Evolutionary conservation across 2,888 invertebrate genomes (phyloP).

Genomic region (Eilema caniola): DNA sequence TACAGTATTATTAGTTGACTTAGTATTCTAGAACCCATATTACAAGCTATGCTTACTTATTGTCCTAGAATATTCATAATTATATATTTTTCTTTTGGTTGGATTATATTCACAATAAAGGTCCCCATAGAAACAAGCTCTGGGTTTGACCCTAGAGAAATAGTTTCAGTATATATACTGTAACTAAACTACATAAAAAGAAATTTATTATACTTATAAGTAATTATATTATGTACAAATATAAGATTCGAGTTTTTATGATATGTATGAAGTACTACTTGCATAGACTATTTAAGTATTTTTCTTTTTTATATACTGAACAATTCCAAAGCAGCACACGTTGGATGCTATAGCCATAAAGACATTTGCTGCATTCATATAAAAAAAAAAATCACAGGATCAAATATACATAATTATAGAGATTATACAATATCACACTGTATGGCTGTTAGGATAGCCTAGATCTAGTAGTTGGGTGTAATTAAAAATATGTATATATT

Average conservation of each 20-base stretch:
- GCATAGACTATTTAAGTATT: not conserved
- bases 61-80: not conserved
- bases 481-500: not conserved
- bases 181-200: conserved; percentile 18
- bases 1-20: not conserved
- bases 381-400: not conserved
- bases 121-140: too few relatives aligned
- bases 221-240: conserved; percentile 47
- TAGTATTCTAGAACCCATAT: not conserved
- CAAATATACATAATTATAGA: not conserved
- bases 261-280: not conserved
- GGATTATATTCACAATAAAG: too few relatives aligned
- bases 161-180: conserved; percentile 1
- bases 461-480: not conserved
- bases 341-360: not conserved
- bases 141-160: too few relatives aligned
- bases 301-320: not conserved
- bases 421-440: conserved; percentile 2
- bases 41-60: not conserved
- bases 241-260: conserved; percentile 31
- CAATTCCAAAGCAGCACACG: not conserved
- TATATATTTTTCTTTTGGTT: too few relatives aligned
- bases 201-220: conserved; percentile 43
- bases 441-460: not conserved
- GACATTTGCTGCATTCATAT: not conserved